Evolutionary conservation across 2,888 invertebrate genomes (phyloP).

Genomic region (Thera obeliscata): DNA sequence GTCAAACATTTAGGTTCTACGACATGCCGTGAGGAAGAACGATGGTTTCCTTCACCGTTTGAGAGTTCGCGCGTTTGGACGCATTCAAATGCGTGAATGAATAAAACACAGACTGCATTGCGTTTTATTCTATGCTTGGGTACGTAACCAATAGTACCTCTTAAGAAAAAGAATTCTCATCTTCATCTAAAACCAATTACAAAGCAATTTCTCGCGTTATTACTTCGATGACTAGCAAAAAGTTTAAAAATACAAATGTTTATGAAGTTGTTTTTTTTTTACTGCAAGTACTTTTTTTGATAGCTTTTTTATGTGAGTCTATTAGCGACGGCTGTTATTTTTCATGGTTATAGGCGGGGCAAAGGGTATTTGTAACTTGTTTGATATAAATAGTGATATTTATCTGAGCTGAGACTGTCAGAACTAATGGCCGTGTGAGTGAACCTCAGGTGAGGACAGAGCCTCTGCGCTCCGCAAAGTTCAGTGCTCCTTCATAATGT

Average conservation of each 20-base stretch:
- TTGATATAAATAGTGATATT: slow-evolving; percentile 50
- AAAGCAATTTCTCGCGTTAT: slow-evolving; percentile 57
- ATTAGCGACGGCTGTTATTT: too few relatives aligned
- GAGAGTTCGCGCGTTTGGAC: too few relatives aligned
- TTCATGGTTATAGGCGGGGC: too few relatives aligned
- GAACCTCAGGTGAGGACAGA: slow-evolving; percentile 76
- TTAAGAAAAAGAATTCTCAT: slow-evolving; percentile 39
- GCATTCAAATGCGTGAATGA: too few relatives aligned
- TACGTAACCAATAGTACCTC: neutral
- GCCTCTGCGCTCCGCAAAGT: slow-evolving; percentile 74
- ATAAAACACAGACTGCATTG: too few relatives aligned
- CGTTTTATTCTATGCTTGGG: too few relatives aligned
- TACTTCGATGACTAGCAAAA: slow-evolving; percentile 63
- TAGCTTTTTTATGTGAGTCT: too few relatives aligned
- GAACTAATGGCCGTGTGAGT: slow-evolving; percentile 76
- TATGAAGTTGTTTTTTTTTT: slow-evolving; percentile 37
- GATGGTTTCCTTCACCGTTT: too few relatives aligned
- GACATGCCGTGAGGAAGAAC: too few relatives aligned
- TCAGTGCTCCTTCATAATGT: slow-evolving; percentile 73
- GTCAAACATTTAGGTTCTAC: too few relatives aligned
- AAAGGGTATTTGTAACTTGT: neutral
- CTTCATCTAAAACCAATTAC: slow-evolving; percentile 60
- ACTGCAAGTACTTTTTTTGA: neutral
- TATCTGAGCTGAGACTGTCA: slow-evolving; percentile 71
- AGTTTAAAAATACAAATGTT: slow-evolving; percentile 33